These are phyloP conservation scores for Alloplasta piceator DNA, from an alignment of 2,888 invertebrate species.

Conservation along the genomic window DNA sequence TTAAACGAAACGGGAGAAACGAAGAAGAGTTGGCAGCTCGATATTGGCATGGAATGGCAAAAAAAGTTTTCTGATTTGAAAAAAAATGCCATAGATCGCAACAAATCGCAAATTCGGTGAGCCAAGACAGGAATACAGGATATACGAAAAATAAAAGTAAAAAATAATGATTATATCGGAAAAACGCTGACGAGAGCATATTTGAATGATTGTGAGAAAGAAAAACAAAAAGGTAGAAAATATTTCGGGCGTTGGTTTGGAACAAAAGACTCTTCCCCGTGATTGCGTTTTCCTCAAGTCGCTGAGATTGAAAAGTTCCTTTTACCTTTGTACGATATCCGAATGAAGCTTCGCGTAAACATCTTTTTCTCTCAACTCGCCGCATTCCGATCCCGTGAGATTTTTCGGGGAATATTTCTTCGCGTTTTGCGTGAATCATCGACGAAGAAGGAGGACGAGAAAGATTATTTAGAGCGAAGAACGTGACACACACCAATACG, in stretches of 20 bases:
- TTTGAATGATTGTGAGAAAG: neutral
- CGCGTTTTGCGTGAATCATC: neutral
- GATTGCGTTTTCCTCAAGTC: slow-evolving; percentile 14
- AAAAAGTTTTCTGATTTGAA: neutral
- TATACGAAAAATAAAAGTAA: neutral
- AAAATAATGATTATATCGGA: neutral
- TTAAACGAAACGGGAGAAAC: neutral
- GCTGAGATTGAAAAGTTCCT: slow-evolving; percentile 42
- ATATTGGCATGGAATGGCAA: neutral
- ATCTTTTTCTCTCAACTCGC: slow-evolving; percentile 1
- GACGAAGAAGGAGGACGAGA: slow-evolving; percentile 2
- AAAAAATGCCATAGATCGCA: neutral
- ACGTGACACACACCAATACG: slow-evolving; percentile 11
- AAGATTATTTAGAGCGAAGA: neutral
- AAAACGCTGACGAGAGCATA: neutral
- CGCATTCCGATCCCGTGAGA: neutral
- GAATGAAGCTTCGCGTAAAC: neutral
- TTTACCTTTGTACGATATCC: slow-evolving; percentile 26
- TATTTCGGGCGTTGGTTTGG: slow-evolving; percentile 12
- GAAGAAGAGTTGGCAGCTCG: neutral
- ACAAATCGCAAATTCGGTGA: neutral
- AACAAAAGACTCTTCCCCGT: slow-evolving; percentile 10
- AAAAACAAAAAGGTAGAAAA: slow-evolving; percentile 14
- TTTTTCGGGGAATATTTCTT: neutral
- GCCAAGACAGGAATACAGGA: neutral